Conservation (phyloP, 2,888 invertebrate genomes). For the Cheilosia soror region DNA sequence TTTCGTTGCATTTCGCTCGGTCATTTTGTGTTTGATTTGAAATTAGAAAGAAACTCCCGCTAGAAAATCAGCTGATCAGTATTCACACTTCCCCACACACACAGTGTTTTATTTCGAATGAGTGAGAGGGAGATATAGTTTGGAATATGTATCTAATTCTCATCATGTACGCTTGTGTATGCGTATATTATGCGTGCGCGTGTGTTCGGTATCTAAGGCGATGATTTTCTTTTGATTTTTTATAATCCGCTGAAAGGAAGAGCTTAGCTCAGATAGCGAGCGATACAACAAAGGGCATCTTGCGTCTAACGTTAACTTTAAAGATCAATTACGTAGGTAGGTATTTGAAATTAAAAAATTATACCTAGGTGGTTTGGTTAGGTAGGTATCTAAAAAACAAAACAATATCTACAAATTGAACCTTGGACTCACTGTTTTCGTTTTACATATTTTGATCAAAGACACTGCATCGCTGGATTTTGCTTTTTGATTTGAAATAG, state of each 20-base stretch:
- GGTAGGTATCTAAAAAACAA: neutral
- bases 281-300: constrained; percentile 3
- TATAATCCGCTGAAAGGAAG: constrained; percentile 51
- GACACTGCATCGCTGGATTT: neutral
- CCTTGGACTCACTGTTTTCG: neutral
- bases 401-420: neutral
- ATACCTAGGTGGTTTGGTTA: neutral
- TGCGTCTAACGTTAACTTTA: neutral
- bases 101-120: neutral
- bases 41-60: constrained; percentile 43
- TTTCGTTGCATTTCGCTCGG: constrained; percentile 69
- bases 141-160: neutral
- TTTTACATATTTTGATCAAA: neutral
- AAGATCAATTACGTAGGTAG: neutral
- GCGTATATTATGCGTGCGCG: neutral
- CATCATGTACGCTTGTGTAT: neutral
- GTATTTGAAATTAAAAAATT: neutral
- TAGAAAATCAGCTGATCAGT: constrained; percentile 65
- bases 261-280: neutral
- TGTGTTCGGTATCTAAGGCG: constrained; percentile 33
- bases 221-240: constrained; percentile 28
- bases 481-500: neutral
- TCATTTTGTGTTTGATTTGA: neutral
- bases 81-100: too few species aligned
- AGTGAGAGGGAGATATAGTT: constrained; percentile 7